Percentiles rank a stretch among this genome's conserved stretches.
These are phyloP conservation scores for Strix uralensis DNA, from an alignment of 2,113 vertebrate species.

Conservation along the genomic window DNA sequence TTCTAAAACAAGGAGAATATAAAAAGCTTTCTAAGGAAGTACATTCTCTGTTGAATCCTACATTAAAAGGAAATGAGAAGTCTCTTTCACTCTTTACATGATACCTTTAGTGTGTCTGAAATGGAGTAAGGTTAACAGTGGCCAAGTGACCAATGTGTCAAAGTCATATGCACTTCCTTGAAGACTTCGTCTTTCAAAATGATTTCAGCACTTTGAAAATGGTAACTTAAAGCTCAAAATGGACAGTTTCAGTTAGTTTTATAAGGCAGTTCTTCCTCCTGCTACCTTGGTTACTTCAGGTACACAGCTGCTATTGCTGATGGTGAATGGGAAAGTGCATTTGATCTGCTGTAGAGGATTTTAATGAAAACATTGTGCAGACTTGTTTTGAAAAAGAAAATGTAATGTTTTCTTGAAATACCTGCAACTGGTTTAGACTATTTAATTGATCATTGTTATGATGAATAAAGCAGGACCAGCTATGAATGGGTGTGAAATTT, in stretches of 20 bases:
- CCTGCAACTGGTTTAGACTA: background rate
- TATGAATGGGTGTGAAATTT: background rate
- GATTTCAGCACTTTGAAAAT: background rate
- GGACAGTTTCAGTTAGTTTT: background rate
- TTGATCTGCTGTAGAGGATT: background rate
- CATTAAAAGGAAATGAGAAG: background rate
- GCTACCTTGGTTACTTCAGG: background rate
- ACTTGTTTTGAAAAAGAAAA: background rate
- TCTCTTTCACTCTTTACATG: background rate
- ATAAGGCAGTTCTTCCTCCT: background rate
- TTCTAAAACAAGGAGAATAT: background rate
- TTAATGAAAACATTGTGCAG: background rate
- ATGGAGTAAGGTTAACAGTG: background rate
- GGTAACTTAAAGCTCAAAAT: background rate
- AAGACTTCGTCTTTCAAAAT: background rate
- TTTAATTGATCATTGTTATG: background rate
- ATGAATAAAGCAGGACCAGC: background rate
- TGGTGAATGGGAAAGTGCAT: background rate
- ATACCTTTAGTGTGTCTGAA: background rate
- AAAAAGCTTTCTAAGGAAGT: background rate
- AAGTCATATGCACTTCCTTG: background rate
- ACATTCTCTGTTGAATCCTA: background rate
- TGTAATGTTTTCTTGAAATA: background rate
- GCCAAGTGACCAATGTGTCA: background rate
- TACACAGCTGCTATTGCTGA: background rate